These are phyloP conservation scores for Psilanteris sp. DNA, from an alignment of 1,140 invertebrate genomes.

Conservation along the genomic window DNA sequence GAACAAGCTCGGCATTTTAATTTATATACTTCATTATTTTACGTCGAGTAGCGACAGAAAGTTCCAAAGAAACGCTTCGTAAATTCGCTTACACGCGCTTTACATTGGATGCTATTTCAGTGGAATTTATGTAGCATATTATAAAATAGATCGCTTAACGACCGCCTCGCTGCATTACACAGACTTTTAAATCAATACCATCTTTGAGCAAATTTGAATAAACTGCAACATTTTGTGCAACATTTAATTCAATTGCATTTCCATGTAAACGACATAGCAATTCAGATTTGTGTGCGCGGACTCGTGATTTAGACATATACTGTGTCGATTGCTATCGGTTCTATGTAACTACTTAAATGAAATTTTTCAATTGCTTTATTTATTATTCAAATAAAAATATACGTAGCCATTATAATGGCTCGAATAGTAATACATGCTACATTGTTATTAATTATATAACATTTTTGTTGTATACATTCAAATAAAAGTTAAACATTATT, in stretches of 20 bases:
- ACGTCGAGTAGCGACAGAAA: constrained; percentile 4
- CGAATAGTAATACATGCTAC: too few relatives aligned
- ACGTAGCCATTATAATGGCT: too few relatives aligned
- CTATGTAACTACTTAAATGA: constrained; percentile 17
- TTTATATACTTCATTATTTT: constrained; percentile 37
- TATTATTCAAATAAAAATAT: too few relatives aligned
- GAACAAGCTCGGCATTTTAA: constrained; percentile 8
- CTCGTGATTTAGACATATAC: constrained; percentile 8
- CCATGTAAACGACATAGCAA: constrained; percentile 19
- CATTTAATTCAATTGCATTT: constrained; percentile 46
- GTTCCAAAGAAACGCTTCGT: constrained; percentile 9
- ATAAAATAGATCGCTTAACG: constrained; percentile 9
- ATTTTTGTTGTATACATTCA: too few relatives aligned
- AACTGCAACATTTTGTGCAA: constrained; percentile 28
- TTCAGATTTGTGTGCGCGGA: constrained; percentile 4
- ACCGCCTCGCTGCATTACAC: too few relatives aligned
- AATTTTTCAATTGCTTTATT: constrained; percentile 16
- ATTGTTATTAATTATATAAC: too few relatives aligned
- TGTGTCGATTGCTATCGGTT: constrained; percentile 8
- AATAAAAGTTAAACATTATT: too few relatives aligned
- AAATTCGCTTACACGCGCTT: constrained; percentile 24
- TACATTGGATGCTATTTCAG: constrained; percentile 5
- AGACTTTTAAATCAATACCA: constrained; percentile 35
- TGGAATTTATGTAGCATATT: constrained; percentile 17
- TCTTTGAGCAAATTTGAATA: constrained; percentile 32